Evolutionary conservation across 2,888 invertebrate genomes (phyloP).

Genomic region (Drosophila nr. perissopoda): DNA sequence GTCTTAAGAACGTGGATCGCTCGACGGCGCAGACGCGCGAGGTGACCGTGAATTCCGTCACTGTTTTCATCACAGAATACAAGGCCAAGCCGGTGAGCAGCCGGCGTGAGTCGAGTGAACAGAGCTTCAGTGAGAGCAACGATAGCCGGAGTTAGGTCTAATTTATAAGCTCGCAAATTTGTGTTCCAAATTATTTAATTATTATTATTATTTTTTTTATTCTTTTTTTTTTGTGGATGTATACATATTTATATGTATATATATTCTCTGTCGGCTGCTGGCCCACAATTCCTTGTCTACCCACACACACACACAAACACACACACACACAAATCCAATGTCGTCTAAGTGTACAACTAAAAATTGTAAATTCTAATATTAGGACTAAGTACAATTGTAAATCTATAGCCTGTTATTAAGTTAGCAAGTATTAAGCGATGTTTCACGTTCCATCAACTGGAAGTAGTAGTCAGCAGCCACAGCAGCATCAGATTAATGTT

Average conservation of each 20-base stretch:
- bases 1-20: conserved; percentile 96
- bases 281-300: conserved; percentile 25
- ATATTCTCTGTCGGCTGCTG: conserved; percentile 19
- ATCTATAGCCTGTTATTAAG: conserved; percentile 68
- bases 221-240: conserved; percentile 7
- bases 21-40: conserved; percentile 96
- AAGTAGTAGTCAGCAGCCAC: conserved; percentile 17
- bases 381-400: conserved; percentile 73
- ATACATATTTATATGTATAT: conserved; percentile 13
- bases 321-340: conserved; percentile 42
- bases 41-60: conserved; percentile 98
- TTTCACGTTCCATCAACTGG: conserved; percentile 35
- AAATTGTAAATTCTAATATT: conserved; percentile 79
- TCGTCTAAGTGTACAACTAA: conserved; percentile 60
- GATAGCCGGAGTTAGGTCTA: conserved; percentile 85
- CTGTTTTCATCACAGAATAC: conserved; percentile 98
- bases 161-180: conserved; percentile 24
- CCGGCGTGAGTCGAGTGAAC: conserved; percentile 85
- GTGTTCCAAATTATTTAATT: conserved; percentile 36
- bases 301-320: conserved; percentile 1
- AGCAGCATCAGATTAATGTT: conserved; percentile 27
- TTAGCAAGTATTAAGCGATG: conserved; percentile 76
- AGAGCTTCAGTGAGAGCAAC: conserved; percentile 85
- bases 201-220: background rate
- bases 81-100: conserved; percentile 89